phyloP scores from a whole-genome alignment of 1,140 invertebrate species.

The Rhopalosiphum padi region DNA sequence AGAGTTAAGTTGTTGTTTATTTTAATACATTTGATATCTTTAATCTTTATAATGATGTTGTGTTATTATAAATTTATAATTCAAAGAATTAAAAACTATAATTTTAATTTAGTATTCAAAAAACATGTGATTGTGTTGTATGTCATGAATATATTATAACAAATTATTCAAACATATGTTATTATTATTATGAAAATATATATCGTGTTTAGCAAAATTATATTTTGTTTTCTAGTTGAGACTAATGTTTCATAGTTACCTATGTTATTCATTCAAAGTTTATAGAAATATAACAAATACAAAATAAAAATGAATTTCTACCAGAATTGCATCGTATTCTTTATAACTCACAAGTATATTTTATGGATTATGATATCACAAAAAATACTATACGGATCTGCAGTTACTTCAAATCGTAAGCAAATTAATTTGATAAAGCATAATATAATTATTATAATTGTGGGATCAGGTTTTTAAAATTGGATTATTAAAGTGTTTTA shows the following conservation, averaged over 20 bases:
- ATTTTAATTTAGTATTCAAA: conserved; percentile 3
- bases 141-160: neutral
- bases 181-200: neutral
- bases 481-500: neutral
- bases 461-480: neutral
- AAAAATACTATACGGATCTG: neutral
- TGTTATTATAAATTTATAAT: too few relatives aligned
- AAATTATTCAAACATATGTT: conserved; percentile 2
- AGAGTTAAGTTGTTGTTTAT: too few relatives aligned
- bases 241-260: neutral
- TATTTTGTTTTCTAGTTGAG: neutral
- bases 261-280: neutral
- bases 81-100: neutral
- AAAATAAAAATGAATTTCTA: neutral
- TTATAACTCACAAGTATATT: neutral
- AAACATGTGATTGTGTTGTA: neutral
- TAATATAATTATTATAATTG: neutral
- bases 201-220: neutral
- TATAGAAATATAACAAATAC: neutral
- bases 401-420: neutral
- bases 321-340: neutral
- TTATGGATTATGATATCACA: neutral
- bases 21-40: too few relatives aligned
- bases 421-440: neutral
- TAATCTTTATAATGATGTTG: too few relatives aligned